phyloP scores from a whole-genome alignment of 1,140 invertebrate species.

The Lamellibrachia luymesi region DNA sequence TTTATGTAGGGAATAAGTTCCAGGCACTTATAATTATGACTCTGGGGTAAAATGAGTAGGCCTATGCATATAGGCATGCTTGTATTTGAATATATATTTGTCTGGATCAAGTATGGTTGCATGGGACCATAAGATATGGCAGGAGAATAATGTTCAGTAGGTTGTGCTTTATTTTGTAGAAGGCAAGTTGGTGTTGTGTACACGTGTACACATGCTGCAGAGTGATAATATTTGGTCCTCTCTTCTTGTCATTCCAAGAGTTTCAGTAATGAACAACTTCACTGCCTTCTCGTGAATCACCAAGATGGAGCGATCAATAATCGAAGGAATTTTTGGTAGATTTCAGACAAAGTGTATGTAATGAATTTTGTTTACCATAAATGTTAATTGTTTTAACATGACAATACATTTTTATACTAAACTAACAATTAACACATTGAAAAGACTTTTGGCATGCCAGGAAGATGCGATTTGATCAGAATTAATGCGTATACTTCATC shows the following conservation, averaged over 20 bases:
- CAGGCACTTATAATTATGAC: background rate
- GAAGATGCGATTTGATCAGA: background rate
- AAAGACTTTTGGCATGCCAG: background rate
- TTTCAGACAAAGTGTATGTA: background rate
- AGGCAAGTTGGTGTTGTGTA: background rate
- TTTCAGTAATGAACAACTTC: background rate
- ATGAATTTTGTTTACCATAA: background rate
- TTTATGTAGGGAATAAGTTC: background rate
- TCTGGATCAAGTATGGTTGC: no score
- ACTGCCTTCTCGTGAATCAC: background rate
- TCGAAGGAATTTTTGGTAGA: background rate
- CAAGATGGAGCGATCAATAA: background rate
- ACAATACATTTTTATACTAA: background rate
- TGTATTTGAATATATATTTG: background rate
- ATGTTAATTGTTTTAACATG: background rate
- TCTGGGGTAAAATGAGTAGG: background rate
- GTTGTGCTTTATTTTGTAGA: no score
- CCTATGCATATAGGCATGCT: background rate
- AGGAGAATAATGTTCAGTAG: no score
- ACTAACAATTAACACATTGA: background rate
- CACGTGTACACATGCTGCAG: no score
- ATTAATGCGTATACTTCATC: background rate
- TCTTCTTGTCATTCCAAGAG: background rate
- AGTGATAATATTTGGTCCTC: background rate
- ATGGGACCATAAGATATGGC: no score